phyloP scores from a whole-genome alignment of 2,888 invertebrate genomes.

The Aplocera efformata region DNA sequence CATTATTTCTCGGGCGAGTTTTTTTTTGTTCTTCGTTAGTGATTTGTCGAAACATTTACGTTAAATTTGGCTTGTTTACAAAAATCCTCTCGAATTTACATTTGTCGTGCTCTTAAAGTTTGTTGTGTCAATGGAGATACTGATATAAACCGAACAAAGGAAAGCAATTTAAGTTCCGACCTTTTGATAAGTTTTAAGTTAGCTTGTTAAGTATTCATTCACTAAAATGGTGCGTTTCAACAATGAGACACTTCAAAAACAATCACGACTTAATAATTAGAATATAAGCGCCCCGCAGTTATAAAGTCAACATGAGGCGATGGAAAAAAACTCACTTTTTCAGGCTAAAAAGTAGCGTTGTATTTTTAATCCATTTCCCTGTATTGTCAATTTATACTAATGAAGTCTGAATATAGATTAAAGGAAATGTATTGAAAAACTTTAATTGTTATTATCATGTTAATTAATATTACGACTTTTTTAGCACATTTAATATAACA shows the following conservation, averaged over 20 bases:
- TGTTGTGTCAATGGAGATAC: not conserved
- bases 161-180: conserved; percentile 1
- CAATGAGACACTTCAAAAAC: conserved; percentile 13
- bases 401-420: too few relatives aligned
- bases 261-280: conserved; percentile 1
- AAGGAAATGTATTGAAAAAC: too few relatives aligned
- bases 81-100: not conserved
- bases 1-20: conserved; percentile 21
- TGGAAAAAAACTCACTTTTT: too few relatives aligned
- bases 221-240: not conserved
- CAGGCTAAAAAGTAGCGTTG: too few relatives aligned
- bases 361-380: too few relatives aligned
- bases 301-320: too few relatives aligned
- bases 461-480: too few relatives aligned
- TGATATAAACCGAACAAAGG: conserved; percentile 2
- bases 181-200: conserved; percentile 4
- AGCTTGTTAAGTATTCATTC: conserved; percentile 8
- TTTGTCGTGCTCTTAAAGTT: conserved; percentile 2
- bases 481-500: too few relatives aligned
- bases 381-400: too few relatives aligned
- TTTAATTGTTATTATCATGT: too few relatives aligned
- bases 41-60: conserved; percentile 23
- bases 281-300: conserved; percentile 5
- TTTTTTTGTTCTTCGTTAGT: conserved; percentile 22
- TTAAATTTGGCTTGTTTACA: conserved; percentile 5